A percentile compares a stretch with the other conserved stretches of the same genome.
phyloP scores from a whole-genome alignment of 2,888 invertebrate species.

The Tanytarsus gracilentus region DNA sequence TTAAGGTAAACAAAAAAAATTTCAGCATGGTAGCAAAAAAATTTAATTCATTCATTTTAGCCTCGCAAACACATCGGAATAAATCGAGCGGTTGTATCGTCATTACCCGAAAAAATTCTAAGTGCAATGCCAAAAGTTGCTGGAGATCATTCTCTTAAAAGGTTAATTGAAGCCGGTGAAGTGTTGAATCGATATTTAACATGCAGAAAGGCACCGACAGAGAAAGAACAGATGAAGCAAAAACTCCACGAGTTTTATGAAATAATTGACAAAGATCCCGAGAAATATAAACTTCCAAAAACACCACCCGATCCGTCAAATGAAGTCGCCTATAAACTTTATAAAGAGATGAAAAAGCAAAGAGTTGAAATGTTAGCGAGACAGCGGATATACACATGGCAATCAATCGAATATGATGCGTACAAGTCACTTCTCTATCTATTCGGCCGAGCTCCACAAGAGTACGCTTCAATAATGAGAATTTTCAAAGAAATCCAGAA shows the following conservation, averaged over 20 bases:
- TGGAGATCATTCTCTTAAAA: conserved; percentile 51
- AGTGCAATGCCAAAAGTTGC: conserved; percentile 49
- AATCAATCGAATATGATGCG: conserved; percentile 58
- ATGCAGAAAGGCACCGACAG: conserved; percentile 42
- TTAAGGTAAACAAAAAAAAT: conserved; percentile 43
- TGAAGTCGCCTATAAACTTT: conserved; percentile 39
- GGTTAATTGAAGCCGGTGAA: conserved; percentile 47
- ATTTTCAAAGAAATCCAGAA: conserved; percentile 65
- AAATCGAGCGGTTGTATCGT: conserved; percentile 46
- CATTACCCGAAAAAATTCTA: conserved; percentile 53
- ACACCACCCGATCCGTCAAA: conserved; percentile 35
- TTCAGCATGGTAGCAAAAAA: not conserved
- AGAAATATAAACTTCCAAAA: conserved; percentile 33
- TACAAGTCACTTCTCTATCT: conserved; percentile 61
- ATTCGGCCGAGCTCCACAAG: conserved; percentile 57
- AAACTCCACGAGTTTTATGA: conserved; percentile 35
- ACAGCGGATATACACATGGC: conserved; percentile 62
- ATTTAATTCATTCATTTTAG: conserved; percentile 24
- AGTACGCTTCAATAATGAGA: conserved; percentile 62
- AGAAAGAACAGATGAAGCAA: conserved; percentile 37
- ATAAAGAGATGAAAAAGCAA: conserved; percentile 46
- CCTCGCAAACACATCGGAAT: conserved; percentile 67
- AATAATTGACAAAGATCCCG: conserved; percentile 34
- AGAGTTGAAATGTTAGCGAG: conserved; percentile 51
- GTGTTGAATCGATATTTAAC: conserved; percentile 46